A percentile compares a stretch with the other conserved stretches of the same genome.
Conservation (phyloP, 2,888 invertebrate genomes). For the Rhamnusium bicolor region DNA sequence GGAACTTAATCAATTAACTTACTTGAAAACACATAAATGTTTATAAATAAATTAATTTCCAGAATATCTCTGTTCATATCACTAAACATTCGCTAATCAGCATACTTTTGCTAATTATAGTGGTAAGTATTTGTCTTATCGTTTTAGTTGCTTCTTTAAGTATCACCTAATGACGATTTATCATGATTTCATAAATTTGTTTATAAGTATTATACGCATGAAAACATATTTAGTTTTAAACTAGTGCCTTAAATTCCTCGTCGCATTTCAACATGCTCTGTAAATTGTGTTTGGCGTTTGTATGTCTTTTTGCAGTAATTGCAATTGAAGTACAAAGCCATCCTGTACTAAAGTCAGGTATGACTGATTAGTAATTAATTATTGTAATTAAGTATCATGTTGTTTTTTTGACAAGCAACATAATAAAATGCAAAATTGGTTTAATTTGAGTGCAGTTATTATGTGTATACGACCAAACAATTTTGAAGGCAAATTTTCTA, state of each 20-base stretch:
- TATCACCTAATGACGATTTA: not conserved
- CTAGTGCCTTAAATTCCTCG: not conserved
- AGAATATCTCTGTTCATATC: not conserved
- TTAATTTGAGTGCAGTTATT: no score
- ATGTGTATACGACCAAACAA: no score
- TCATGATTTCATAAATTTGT: not conserved
- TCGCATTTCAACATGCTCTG: not conserved
- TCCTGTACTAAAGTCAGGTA: conserved; percentile 12
- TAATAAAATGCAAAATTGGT: no score
- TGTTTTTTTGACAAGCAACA: no score
- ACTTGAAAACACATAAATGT: no score
- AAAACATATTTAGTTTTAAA: not conserved
- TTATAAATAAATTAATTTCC: not conserved
- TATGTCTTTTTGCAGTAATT: conserved; percentile 15
- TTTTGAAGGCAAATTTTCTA: no score
- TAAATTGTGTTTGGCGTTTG: conserved; percentile 6
- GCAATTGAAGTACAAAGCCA: conserved; percentile 1
- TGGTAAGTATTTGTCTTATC: not conserved
- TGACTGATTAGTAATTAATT: no score
- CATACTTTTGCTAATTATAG: not conserved
- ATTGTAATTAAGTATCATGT: no score
- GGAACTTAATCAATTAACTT: no score
- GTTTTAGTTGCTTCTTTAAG: not conserved
- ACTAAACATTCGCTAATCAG: not conserved
- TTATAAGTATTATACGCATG: not conserved